Evolutionary conservation across 2,888 invertebrate genomes (phyloP).

Genomic region (Diogma glabrata): DNA sequence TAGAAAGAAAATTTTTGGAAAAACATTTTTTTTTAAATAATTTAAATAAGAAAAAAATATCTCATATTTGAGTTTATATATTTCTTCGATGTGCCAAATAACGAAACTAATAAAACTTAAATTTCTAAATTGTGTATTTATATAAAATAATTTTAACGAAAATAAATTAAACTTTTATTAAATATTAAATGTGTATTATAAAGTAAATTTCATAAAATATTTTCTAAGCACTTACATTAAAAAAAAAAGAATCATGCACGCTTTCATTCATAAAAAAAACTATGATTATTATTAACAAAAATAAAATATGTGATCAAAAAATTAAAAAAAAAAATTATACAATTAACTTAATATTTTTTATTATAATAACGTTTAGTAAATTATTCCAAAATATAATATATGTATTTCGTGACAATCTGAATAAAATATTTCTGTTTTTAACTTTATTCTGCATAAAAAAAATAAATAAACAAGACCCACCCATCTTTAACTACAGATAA

Average conservation of each 20-base stretch:
- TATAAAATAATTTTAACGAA: too few species aligned
- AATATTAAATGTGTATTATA: background rate
- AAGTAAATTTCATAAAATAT: background rate
- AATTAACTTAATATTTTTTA: background rate
- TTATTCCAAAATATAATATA: background rate
- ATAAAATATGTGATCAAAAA: background rate
- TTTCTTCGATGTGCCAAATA: too few species aligned
- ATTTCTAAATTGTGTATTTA: too few species aligned
- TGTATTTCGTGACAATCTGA: slow-evolving; percentile 4
- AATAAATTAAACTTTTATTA: too few species aligned
- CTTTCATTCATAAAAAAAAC: background rate
- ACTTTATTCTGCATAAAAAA: slow-evolving; percentile 9
- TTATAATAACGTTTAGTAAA: too few species aligned
- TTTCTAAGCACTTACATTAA: slow-evolving; percentile 4
- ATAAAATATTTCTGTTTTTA: slow-evolving; percentile 4
- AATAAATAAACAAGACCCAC: too few species aligned
- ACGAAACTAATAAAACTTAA: too few species aligned
- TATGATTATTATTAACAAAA: background rate
- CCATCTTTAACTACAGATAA: background rate
- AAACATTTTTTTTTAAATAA: too few species aligned
- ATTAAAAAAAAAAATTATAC: background rate
- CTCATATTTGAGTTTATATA: too few species aligned
- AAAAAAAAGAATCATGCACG: slow-evolving; percentile 1
- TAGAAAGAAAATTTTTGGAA: too few species aligned
- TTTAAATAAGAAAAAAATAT: too few species aligned